These are phyloP conservation scores for Caenorhabditis sp. DNA, from an alignment of 2,888 invertebrate species.

Conservation along the genomic window DNA sequence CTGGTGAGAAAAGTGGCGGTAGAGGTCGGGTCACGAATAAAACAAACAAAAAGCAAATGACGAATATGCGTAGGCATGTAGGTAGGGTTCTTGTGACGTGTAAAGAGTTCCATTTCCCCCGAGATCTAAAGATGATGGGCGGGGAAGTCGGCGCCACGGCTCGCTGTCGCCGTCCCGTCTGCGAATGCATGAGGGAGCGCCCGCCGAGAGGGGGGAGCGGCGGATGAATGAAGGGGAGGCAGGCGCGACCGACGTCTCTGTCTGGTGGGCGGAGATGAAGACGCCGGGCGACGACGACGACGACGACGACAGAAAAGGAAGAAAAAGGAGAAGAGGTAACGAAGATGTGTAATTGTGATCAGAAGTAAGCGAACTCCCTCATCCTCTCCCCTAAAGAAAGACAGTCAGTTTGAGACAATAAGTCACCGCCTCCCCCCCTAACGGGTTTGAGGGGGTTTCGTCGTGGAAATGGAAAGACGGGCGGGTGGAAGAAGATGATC, in stretches of 20 bases:
- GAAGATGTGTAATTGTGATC: conserved; percentile 41
- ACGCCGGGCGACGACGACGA: too few relatives aligned
- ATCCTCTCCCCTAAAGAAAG: not conserved
- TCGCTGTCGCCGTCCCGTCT: conserved; percentile 20
- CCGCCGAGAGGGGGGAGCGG: conserved; percentile 6
- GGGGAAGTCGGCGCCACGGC: conserved; percentile 14
- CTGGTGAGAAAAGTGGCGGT: conserved; percentile 3
- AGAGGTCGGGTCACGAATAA: too few relatives aligned
- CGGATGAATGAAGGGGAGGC: conserved; percentile 27
- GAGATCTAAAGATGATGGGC: not conserved
- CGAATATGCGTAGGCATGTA: conserved; percentile 11
- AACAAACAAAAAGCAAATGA: not conserved
- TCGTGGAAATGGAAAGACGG: not conserved
- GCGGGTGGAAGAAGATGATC: not conserved
- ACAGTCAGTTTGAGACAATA: too few relatives aligned
- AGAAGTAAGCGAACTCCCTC: not conserved
- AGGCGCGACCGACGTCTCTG: conserved; percentile 43
- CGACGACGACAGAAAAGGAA: not conserved
- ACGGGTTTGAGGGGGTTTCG: not conserved
- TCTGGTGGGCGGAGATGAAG: conserved; percentile 42
- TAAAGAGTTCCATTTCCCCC: not conserved
- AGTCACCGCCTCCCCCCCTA: not conserved
- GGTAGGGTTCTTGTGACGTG: conserved; percentile 23
- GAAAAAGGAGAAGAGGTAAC: conserved; percentile 14
- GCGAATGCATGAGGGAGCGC: conserved; percentile 13